A percentile compares a stretch with the other conserved stretches of the same genome.
These are phyloP conservation scores for Pedicia rivosa DNA, from an alignment of 2,888 invertebrate genomes.

Conservation along the genomic window DNA sequence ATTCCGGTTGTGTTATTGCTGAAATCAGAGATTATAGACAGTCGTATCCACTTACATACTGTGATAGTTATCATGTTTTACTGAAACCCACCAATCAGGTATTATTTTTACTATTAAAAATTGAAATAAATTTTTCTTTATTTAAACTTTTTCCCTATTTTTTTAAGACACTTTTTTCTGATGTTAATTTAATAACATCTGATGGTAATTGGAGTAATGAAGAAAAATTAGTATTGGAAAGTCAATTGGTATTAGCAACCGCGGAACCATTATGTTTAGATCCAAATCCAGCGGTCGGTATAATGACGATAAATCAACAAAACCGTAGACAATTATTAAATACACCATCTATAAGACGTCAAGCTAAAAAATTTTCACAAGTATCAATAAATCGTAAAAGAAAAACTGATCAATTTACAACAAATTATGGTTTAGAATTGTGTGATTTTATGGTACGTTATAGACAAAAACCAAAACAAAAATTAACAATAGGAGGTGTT, in stretches of 20 bases:
- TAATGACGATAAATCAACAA: constrained; percentile 58
- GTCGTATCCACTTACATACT: constrained; percentile 52
- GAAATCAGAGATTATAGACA: constrained; percentile 81
- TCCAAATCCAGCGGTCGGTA: constrained; percentile 67
- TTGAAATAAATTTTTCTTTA: no score
- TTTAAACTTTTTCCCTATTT: constrained; percentile 21
- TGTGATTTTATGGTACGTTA: constrained; percentile 28
- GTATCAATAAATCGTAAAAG: constrained; percentile 71
- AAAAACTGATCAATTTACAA: constrained; percentile 70
- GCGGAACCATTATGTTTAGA: constrained; percentile 79
- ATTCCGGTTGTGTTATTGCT: constrained; percentile 82
- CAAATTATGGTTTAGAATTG: constrained; percentile 62
- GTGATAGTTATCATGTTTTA: constrained; percentile 74
- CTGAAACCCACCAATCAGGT: constrained; percentile 79
- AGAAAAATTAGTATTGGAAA: constrained; percentile 40
- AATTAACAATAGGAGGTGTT: neutral
- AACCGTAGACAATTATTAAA: constrained; percentile 58
- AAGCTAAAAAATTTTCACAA: constrained; percentile 65
- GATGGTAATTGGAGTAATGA: constrained; percentile 24
- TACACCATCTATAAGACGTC: constrained; percentile 54
- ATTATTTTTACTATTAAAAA: constrained; percentile 18
- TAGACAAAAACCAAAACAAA: constrained; percentile 20
- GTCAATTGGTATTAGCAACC: constrained; percentile 69
- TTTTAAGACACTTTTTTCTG: constrained; percentile 22
- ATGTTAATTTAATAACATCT: constrained; percentile 29